phyloP scores from a whole-genome alignment of 1,140 invertebrate species.

The Thaumetopoea pityocampa region DNA sequence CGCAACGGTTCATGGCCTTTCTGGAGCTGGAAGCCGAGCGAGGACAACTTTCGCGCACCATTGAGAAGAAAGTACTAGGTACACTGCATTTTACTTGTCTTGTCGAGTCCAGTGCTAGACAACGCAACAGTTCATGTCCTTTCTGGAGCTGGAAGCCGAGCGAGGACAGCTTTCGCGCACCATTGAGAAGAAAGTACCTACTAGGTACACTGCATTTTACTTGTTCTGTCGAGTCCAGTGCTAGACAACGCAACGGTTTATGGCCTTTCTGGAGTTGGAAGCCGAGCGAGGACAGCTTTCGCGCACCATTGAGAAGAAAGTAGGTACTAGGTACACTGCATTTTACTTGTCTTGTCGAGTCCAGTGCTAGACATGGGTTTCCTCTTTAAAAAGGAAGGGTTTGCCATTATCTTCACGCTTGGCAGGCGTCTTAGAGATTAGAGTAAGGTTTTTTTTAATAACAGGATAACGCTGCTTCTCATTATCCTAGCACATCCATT shows the following conservation, averaged over 20 bases:
- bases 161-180: conserved; percentile 81
- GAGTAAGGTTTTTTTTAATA: too few relatives aligned
- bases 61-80: conserved; percentile 86
- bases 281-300: conserved; percentile 82
- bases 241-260: conserved; percentile 80
- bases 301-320: conserved; percentile 82
- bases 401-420: too few relatives aligned
- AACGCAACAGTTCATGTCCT: conserved; percentile 81
- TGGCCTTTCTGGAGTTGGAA: conserved; percentile 82
- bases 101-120: conserved; percentile 36
- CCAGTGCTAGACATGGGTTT: conserved; percentile 53
- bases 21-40: conserved; percentile 82
- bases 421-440: too few relatives aligned
- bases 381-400: too few relatives aligned
- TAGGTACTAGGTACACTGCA: conserved; percentile 79
- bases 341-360: background rate
- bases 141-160: conserved; percentile 82
- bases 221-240: background rate
- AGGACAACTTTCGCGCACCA: conserved; percentile 80
- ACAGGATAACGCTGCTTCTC: too few relatives aligned
- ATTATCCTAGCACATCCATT: too few relatives aligned
- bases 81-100: conserved; percentile 20
- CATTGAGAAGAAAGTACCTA: conserved; percentile 84
- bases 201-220: conserved; percentile 74
- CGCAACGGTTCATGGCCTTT: conserved; percentile 83